Base-by-base conservation (phyloP, 2,888 invertebrate species). In the Dryocosmus kuriphilus region DNA sequence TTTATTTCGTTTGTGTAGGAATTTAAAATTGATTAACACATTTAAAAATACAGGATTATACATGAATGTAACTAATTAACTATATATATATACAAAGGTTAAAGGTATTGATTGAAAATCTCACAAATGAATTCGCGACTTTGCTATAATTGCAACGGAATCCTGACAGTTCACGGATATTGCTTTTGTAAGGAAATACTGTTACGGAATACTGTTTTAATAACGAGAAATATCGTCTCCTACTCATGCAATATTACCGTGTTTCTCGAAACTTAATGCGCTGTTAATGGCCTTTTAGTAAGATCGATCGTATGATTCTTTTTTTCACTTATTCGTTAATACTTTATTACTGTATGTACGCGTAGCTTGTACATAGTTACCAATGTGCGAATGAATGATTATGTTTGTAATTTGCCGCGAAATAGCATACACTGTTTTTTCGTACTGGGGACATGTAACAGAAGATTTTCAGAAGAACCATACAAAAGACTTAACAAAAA, bases 321-420 rank as follows among this genome's bases (percentile, higher is more conserved):
- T 77, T 85, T 85, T 81, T 82, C 85, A 83, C 80, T 77, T 82
- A 83, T 83, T 82, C 65, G 81, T 80, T 80, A 82, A 81, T 81
- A 80, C 77, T 78, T 81, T 83, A 79, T 84, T 79, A 75, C 73
- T 60, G 63, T 84, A 84, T 83, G 84, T 87, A 86, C 82, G 76
- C 86, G 65, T 86, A 86, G 83, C 81, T 82, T 87, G 86, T 87
- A 86, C 81, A 86, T 87, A 87, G 80, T 83, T 77, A 83, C 77
- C 75, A 80, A 80, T 74, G 81, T 79, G 80, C 77, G 82, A 83
- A 83, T 81, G 85, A 80, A 81, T 84, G 80, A 77, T 78, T 84
- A 83, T 85, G 85, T 87, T 87, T 87, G 83, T 86, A 84, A 87
- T 80, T 82, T 81, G 81, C 82, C 80, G 83, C 79, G 82, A 79